Evolutionary conservation across 2,797 vertebrate species (phyloP), one percentile per base, ranked within the genome.

Genomic region (Rhadinocentrus ornatus): DNA sequence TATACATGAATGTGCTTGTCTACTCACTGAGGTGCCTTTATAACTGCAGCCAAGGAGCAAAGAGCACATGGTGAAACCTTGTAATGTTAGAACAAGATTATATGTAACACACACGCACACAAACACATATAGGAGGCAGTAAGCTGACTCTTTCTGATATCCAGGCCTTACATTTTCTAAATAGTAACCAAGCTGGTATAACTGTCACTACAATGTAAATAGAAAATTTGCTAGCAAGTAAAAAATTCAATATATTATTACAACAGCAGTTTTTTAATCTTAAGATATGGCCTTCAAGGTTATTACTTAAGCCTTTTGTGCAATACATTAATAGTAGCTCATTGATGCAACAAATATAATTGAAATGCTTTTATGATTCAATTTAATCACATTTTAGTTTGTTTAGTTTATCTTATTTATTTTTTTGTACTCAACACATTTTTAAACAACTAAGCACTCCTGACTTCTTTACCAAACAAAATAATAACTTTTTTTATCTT

Each of bases 11-110:
- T 57, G 18, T 34, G 22, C 0, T 9, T 61, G 6, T 73, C n/a
- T 12, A 1, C 54, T 61, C 20, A 18, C 24, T 18, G 0, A 62
- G n/a, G 66, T 57, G 18, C 37, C 6, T 84, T 87, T 86, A 79
- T 86, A 62, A 39, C 63, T 62, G 57, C 74, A 87, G 37, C 8
- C 6, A 58, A 50, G 73, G 87, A 84, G 73, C 91, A 94, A 94
- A 94, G 94, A 79, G 79, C 90, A 81, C n/a, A 52, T 1, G 32
- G 26, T 62, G 16, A 54, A 73, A 24, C 29, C 37, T 56, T 50
- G 27, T 18, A 65, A 39, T 0, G 3, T 46, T 26, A 71, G 55
- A 0, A 11, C 63, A 11, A 53, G 15, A 69, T 69, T 61, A 69
- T 24, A 54, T 7, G 24, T n/a, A 48, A 60, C n/a, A 60, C 54